Base-by-base conservation (phyloP, 2,113 vertebrate genomes). In the Cephalopholis sonnerati region DNA sequence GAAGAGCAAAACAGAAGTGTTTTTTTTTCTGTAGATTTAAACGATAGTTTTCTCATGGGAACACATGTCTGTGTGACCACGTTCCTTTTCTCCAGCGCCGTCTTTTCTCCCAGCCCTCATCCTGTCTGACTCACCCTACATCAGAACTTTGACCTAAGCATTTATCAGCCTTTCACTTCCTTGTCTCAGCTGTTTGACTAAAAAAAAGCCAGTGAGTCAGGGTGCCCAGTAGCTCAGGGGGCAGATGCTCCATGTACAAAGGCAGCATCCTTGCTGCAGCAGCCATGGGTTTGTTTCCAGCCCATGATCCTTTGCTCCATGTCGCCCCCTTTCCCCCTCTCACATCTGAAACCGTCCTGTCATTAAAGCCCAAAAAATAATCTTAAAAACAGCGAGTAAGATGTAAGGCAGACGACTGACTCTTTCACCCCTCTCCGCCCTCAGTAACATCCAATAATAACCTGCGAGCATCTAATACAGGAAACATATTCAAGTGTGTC, bases 91-190 rank as follows among this genome's bases (percentile, higher is more conserved):
- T 39, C n/a, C n/a, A 36, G 17, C 53, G 41, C 8, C 41, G 11
- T 44, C 39, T 74, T 50, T n/a, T 20, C 5, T 29, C 7, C 3
- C 16, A 46, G 55, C 25, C 48, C n/a, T 72, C 7, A 48, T 5
- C 50, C 46, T 55, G 16, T 6, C 18, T n/a, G 7, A 24, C 25
- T 48, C 8, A 46, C 8, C n/a, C 22, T 0, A 6, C 18, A 7
- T 13, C 54, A 17, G 59, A 70, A 74, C 66, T 65, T 64, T 77
- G 74, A 77, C 66, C 59, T 41, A 7, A 24, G 8, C 27, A 13
- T 24, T 57, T 27, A 74, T 20, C 18, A 54, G 22, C 15, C 55
- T 24, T 36, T 32, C 18, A 53, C 54, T 50, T 73, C 18, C 20
- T 29, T 29, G 17, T n/a, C 29, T 67, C 54, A 54, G 48, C 48